Percentiles rank a stretch among this genome's conserved stretches.
These are phyloP conservation scores for Temnopleurus reevesii DNA, from an alignment of 53 echinoderm and acorn worm species.

Conservation along the genomic window DNA sequence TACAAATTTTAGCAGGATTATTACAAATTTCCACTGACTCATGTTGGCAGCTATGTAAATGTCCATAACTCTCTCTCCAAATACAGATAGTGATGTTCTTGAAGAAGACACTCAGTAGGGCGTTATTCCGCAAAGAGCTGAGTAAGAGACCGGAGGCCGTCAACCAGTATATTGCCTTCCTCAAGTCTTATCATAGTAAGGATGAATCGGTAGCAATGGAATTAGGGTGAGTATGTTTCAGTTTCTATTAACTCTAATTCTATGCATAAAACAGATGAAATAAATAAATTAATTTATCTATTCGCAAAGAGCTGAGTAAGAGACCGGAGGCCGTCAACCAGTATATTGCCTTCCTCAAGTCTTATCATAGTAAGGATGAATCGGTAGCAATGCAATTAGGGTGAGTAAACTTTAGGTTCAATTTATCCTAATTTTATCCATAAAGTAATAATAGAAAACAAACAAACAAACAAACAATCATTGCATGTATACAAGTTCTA, in stretches of 20 bases:
- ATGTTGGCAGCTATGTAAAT: too few species aligned
- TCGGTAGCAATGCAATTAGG: slow-evolving; percentile 39
- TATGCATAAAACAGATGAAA: too few species aligned
- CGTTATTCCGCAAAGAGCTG: slow-evolving; percentile 76
- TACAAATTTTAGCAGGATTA: too few species aligned
- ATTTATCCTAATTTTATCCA: too few species aligned
- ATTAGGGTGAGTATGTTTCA: slow-evolving; percentile 57
- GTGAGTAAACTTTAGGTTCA: too few species aligned
- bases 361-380: slow-evolving; percentile 58
- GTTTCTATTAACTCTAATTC: too few species aligned
- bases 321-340: slow-evolving; percentile 88
- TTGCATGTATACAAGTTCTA: too few species aligned
- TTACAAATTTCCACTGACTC: too few species aligned
- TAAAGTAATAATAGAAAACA: too few species aligned
- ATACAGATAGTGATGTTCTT: slow-evolving; percentile 81
- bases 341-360: slow-evolving; percentile 81
- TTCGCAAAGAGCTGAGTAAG: slow-evolving; percentile 71
- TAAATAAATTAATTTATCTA: too few species aligned
- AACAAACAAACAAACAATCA: too few species aligned
- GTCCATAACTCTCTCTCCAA: neutral
- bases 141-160: slow-evolving; percentile 79
- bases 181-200: slow-evolving; percentile 65
- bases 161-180: slow-evolving; percentile 85
- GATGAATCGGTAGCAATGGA: slow-evolving; percentile 46
- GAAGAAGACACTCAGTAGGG: slow-evolving; percentile 77